These are phyloP conservation scores for Andrena fulva DNA, from an alignment of 2,888 invertebrate genomes.

Conservation along the genomic window DNA sequence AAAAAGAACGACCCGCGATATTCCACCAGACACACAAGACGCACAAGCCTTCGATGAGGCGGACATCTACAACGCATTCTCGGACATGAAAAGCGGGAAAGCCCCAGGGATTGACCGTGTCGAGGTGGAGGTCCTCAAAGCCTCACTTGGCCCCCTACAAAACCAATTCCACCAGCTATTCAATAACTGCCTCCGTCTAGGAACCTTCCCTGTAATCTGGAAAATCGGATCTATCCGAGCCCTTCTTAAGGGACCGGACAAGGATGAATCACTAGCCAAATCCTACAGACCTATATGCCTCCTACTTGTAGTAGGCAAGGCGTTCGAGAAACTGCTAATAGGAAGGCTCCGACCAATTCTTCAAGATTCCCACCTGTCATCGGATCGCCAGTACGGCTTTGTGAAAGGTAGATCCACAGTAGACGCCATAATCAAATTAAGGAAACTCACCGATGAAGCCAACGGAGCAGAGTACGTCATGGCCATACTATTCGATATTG, in stretches of 20 bases:
- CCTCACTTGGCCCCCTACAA: neutral
- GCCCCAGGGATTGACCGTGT: constrained; percentile 20
- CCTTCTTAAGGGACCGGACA: neutral
- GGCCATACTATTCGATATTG: neutral
- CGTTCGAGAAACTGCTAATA: neutral
- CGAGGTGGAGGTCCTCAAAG: constrained; percentile 4
- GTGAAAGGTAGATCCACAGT: neutral
- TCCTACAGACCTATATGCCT: neutral
- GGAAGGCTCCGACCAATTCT: neutral
- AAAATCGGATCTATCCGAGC: neutral
- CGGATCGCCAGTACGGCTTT: neutral
- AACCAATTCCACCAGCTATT: neutral
- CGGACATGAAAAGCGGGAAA: neutral
- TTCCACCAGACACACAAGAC: neutral
- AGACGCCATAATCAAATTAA: neutral
- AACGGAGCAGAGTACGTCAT: neutral
- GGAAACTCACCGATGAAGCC: neutral
- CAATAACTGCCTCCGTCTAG: neutral
- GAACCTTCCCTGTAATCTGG: neutral
- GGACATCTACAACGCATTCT: neutral
- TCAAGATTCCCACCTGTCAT: neutral
- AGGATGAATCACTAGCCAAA: neutral
- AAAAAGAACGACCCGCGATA: neutral
- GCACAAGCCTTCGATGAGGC: no score
- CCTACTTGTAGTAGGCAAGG: neutral